Evolutionary conservation across 2,797 vertebrate genomes (phyloP).

Genomic region (Melanotaenia trifasciata): DNA sequence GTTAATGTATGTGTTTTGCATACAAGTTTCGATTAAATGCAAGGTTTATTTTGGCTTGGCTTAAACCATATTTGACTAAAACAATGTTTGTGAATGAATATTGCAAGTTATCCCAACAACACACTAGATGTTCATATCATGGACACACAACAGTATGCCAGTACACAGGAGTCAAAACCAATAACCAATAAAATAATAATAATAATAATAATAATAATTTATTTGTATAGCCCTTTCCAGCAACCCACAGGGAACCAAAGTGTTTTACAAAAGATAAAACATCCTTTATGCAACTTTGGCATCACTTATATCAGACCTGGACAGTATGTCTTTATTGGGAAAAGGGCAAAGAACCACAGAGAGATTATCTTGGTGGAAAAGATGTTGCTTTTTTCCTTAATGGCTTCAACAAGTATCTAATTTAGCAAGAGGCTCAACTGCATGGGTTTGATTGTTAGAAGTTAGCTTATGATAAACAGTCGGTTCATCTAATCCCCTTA

Average conservation of each 20-base stretch:
- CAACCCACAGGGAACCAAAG: too few species aligned
- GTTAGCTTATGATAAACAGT: not conserved
- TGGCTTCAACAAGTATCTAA: not conserved
- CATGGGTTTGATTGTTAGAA: not conserved
- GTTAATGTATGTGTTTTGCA: not conserved
- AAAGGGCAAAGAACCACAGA: not conserved
- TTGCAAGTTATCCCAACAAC: constrained; percentile 1
- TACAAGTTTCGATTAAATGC: not conserved
- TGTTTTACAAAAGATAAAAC: too few species aligned
- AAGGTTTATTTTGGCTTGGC: not conserved
- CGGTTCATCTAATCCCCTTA: not conserved
- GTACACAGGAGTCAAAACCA: not conserved
- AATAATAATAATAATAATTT: too few species aligned
- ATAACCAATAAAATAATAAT: not conserved
- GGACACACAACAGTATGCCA: not conserved
- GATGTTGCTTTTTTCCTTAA: not conserved
- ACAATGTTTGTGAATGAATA: not conserved
- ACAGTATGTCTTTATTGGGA: not conserved
- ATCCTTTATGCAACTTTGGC: not conserved
- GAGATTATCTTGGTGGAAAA: not conserved
- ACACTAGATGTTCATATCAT: not conserved
- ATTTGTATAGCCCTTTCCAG: too few species aligned
- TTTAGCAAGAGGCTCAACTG: not conserved
- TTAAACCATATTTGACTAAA: not conserved
- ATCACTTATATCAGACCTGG: not conserved